Percentiles rank a stretch among this genome's conserved stretches.
These are phyloP conservation scores for Ochropleura plecta DNA, from an alignment of 2,888 invertebrate species.

Conservation along the genomic window DNA sequence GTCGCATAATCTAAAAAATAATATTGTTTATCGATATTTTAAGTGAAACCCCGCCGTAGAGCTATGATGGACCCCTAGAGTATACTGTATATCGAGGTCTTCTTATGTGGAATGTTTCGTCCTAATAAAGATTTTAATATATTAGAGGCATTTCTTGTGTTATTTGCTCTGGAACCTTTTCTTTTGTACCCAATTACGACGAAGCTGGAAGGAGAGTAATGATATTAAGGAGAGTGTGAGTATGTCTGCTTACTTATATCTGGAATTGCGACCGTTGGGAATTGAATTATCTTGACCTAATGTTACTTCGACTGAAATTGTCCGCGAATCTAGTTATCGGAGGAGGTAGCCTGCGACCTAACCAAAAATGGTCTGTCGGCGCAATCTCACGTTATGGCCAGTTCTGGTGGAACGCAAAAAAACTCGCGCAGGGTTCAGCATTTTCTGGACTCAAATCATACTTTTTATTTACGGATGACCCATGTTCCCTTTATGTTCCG, in stretches of 20 bases:
- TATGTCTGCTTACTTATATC: background rate
- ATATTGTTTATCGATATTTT: constrained; percentile 13
- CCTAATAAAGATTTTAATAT: constrained; percentile 70
- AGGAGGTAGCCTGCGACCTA: background rate
- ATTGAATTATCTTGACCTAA: constrained; percentile 27
- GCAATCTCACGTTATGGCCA: background rate
- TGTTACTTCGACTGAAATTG: constrained; percentile 4
- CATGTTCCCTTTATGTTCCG: too few relatives aligned
- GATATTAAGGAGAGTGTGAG: constrained; percentile 5
- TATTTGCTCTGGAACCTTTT: constrained; percentile 13
- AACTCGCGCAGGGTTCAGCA: background rate
- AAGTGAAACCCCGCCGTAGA: constrained; percentile 30
- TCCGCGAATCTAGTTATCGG: background rate
- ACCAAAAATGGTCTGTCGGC: background rate
- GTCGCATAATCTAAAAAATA: too few relatives aligned
- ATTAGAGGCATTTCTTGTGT: constrained; percentile 53
- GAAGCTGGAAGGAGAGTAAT: constrained; percentile 21
- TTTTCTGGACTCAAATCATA: background rate
- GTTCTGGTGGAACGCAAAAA: background rate
- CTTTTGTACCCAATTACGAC: constrained; percentile 24
- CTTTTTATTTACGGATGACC: too few relatives aligned
- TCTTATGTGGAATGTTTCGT: constrained; percentile 64
- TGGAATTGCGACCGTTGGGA: constrained; percentile 1
- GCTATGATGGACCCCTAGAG: constrained; percentile 24
- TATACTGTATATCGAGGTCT: constrained; percentile 45